Evolutionary conservation across 2,113 vertebrate genomes (phyloP), one percentile per base, ranked within the genome.

Genomic region (Mus pahari): DNA sequence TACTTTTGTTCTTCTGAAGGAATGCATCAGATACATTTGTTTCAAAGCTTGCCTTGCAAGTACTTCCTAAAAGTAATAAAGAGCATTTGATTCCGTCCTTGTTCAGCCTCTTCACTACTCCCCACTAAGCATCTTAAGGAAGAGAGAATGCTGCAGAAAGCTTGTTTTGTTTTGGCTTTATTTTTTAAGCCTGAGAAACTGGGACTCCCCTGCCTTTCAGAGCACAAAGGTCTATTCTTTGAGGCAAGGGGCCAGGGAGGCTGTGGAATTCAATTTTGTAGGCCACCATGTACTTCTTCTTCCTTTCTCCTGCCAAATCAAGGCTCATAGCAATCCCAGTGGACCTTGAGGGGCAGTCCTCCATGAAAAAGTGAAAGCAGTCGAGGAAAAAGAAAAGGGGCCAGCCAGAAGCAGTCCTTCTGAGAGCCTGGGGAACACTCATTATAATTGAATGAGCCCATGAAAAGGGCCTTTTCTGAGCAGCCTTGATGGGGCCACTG

Each of bases 211-310:
- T 98, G 98, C 98, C 98, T 98, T 97, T 93, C 97, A 97, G 94
- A 89, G 74, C 97, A 99, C 99, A 99, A 99, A 99, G 98, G 96
- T 89, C 98, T 97, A 99, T 99, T 99, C 99, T 99, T 97, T 90
- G 22, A 87, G 95, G 95, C 86, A 93, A 97, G 96, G 91, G 95
- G 93, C 94, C 92, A 89, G 89, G 26, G 91, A 97, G 92, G 97
- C 95, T 96, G 97, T 94, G 98, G 92, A 94, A 98, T 98, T 98
- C 97, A 95, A 97, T 98, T 98, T 97, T 98, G 97, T 98, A 98
- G 98, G 98, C 94, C 97, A 96, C 98, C 13, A 73, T 95, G 98
- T 98, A 97, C 97, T 98, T 97, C 97, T 98, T 97, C 97, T 97
- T 53, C 95, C 95, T 42, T 87, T 77, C 97, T 95, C 79, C 96